A percentile compares a stretch with the other conserved stretches of the same genome.
Evolutionary conservation across 2,888 invertebrate species (phyloP).

Genomic region (Drosophila barbarae): DNA sequence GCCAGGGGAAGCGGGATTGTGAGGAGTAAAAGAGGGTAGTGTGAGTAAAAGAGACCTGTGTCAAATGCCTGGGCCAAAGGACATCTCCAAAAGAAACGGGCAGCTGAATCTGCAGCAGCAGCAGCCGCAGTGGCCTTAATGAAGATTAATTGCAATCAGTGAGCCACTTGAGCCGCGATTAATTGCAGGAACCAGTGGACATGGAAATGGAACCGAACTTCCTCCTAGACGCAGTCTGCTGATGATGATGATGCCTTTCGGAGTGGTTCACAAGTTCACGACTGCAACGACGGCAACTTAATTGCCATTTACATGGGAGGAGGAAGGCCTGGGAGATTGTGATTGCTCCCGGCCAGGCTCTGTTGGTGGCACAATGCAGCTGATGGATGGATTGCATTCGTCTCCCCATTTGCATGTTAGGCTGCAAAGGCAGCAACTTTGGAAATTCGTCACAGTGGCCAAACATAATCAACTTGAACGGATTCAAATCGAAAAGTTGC

Average conservation of each 20-base stretch:
- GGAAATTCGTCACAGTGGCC: constrained; percentile 62
- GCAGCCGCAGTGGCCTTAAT: constrained; percentile 63
- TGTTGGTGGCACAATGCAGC: constrained; percentile 69
- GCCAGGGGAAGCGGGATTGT: not conserved
- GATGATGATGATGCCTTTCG: constrained; percentile 40
- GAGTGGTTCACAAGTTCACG: constrained; percentile 74
- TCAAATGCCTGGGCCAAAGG: constrained; percentile 71
- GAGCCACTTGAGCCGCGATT: constrained; percentile 76
- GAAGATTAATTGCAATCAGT: constrained; percentile 80
- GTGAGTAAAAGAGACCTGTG: constrained; percentile 44
- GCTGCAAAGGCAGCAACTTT: not conserved
- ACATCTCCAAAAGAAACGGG: constrained; percentile 40
- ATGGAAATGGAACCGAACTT: constrained; percentile 62
- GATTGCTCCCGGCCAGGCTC: constrained; percentile 46
- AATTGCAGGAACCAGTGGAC: constrained; percentile 68
- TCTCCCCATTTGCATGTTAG: constrained; percentile 17
- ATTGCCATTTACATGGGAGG: constrained; percentile 69
- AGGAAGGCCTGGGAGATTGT: constrained; percentile 16
- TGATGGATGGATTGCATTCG: constrained; percentile 69
- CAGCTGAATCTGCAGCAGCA: constrained; percentile 10
- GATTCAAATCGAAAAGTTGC: constrained; percentile 37
- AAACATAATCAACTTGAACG: constrained; percentile 16
- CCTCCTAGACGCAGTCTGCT: constrained; percentile 43
- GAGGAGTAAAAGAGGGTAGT: not conserved
- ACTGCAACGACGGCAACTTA: constrained; percentile 73